phyloP scores from a whole-genome alignment of 2,888 invertebrate genomes.

The Oscheius sp. region DNA sequence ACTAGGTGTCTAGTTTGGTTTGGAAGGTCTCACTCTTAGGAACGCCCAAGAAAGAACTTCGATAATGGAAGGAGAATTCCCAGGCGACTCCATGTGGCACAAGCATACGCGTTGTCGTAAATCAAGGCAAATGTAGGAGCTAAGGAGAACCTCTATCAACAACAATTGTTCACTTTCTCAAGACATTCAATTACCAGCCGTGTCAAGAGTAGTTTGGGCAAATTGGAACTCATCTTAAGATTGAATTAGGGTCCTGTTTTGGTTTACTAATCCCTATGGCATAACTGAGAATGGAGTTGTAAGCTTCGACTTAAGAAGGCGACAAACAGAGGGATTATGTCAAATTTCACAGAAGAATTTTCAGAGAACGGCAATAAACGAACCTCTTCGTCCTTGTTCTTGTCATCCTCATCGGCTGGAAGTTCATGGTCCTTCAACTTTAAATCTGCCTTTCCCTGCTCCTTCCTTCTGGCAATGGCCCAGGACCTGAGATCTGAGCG shows the following conservation, averaged over 20 bases:
- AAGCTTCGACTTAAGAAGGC: not conserved
- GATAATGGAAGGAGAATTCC: constrained; percentile 20
- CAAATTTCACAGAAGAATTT: not conserved
- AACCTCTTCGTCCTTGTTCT: constrained; percentile 62
- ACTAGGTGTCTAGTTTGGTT: too few relatives aligned
- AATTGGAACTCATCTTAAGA: constrained; percentile 18
- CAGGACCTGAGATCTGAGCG: constrained; percentile 43
- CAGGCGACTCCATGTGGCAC: constrained; percentile 9
- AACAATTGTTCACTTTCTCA: constrained; percentile 5
- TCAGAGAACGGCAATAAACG: constrained; percentile 12
- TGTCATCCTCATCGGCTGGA: constrained; percentile 63
- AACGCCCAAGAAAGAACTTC: too few relatives aligned
- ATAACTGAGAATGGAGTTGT: not conserved
- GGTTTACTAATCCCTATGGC: not conserved
- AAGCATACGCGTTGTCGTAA: constrained; percentile 11
- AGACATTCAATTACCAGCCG: not conserved
- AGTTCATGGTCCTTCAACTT: constrained; percentile 55
- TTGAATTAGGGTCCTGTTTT: constrained; percentile 5
- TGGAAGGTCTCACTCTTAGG: too few relatives aligned
- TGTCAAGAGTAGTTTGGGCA: constrained; percentile 6
- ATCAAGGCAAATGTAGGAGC: constrained; percentile 14
- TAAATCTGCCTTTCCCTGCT: constrained; percentile 43
- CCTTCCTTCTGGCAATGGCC: constrained; percentile 48
- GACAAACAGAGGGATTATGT: not conserved
- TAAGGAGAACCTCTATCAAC: constrained; percentile 13